Evolutionary conservation across 2,888 invertebrate species (phyloP).

Genomic region (Drosophila recens): DNA sequence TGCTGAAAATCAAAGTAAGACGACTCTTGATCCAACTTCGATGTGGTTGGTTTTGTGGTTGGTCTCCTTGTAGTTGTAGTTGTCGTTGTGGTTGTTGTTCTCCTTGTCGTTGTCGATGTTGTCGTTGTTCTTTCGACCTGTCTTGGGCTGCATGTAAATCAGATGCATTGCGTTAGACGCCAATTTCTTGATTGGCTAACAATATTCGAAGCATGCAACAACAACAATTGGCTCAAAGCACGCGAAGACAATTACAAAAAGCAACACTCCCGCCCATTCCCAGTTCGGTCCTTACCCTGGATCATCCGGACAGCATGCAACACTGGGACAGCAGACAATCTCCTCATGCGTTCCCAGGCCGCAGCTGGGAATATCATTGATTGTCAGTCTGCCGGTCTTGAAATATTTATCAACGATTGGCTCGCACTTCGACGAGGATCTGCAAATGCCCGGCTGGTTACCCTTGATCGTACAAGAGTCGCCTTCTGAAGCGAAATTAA

Average conservation of each 20-base stretch:
- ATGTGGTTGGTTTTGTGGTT: background rate
- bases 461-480: conserved; percentile 44
- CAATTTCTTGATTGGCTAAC: conserved; percentile 26
- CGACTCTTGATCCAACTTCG: conserved; percentile 24
- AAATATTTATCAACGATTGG: conserved; percentile 52
- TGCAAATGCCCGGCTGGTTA: conserved; percentile 68
- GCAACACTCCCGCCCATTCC: background rate
- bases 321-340: conserved; percentile 78
- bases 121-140: conserved; percentile 16
- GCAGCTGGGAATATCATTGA: conserved; percentile 69
- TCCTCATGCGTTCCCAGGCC: conserved; percentile 65
- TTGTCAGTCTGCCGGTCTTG: conserved; percentile 41
- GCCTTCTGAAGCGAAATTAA: conserved; percentile 51
- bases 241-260: conserved; percentile 27
- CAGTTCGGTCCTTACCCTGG: conserved; percentile 19
- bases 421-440: conserved; percentile 57
- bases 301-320: conserved; percentile 50
- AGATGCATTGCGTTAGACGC: conserved; percentile 33
- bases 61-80: background rate
- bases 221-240: conserved; percentile 41
- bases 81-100: conserved; percentile 5
- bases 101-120: conserved; percentile 1
- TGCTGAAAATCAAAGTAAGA: conserved; percentile 41
- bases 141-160: conserved; percentile 45
- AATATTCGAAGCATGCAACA: conserved; percentile 40